Percentiles rank a stretch among this genome's conserved stretches.
phyloP scores from a whole-genome alignment of 2,888 invertebrate genomes.

The Phyllotreta striolata region DNA sequence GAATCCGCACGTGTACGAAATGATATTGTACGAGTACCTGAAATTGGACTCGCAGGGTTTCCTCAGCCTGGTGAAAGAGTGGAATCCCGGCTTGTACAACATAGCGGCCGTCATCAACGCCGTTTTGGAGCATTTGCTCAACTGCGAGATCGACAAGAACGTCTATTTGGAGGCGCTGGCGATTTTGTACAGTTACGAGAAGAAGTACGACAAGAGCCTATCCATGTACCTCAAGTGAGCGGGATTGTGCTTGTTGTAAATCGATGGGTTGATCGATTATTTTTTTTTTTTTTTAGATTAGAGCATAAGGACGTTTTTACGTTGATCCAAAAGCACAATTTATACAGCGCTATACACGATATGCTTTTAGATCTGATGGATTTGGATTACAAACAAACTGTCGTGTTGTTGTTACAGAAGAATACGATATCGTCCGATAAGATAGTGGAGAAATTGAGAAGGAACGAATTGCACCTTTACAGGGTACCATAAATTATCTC shows the following conservation, averaged over 20 bases:
- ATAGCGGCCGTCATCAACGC: conserved; percentile 86
- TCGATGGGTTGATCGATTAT: background rate
- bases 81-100: conserved; percentile 86
- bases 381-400: conserved; percentile 82
- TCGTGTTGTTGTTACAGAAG: conserved; percentile 81
- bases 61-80: conserved; percentile 83
- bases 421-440: conserved; percentile 76
- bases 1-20: conserved; percentile 88
- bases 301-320: conserved; percentile 91
- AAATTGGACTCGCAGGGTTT: conserved; percentile 86
- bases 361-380: conserved; percentile 90
- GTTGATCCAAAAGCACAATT: conserved; percentile 82
- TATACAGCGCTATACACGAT: conserved; percentile 84
- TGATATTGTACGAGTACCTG: conserved; percentile 92
- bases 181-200: conserved; percentile 85
- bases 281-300: conserved; percentile 63
- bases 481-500: too few species aligned
- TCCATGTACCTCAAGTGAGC: conserved; percentile 85
- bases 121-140: conserved; percentile 80
- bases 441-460: conserved; percentile 80
- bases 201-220: conserved; percentile 90
- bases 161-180: conserved; percentile 87
- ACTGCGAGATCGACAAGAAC: conserved; percentile 74
- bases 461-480: conserved; percentile 78
- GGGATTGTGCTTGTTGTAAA: background rate